Evolutionary conservation across 2,113 vertebrate genomes (phyloP).

Genomic region (Lasiurus cinereus): DNA sequence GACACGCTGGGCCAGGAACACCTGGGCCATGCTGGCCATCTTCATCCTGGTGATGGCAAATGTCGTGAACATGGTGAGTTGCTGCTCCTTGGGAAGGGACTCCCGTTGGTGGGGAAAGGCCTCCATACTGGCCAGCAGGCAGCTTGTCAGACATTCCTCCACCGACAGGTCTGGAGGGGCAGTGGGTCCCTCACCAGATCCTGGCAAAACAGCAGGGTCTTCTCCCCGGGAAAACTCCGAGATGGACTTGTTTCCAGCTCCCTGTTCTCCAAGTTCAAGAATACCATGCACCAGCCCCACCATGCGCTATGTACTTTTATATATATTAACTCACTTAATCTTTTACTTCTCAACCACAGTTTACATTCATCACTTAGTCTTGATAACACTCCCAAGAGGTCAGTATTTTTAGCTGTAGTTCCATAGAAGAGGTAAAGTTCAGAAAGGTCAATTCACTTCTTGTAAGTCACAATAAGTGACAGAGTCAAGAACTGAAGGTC

Average conservation of each 20-base stretch:
- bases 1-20: conserved; percentile 97
- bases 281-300: background rate
- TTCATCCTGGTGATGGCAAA: conserved; percentile 95
- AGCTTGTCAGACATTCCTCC: background rate
- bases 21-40: conserved; percentile 96
- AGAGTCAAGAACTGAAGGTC: background rate
- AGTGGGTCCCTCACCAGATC: background rate
- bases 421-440: background rate
- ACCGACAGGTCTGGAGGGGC: background rate
- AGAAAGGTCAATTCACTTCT: background rate
- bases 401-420: background rate
- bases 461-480: background rate
- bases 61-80: conserved; percentile 95
- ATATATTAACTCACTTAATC: background rate
- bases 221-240: background rate
- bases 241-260: background rate
- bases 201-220: background rate
- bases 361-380: background rate
- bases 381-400: background rate
- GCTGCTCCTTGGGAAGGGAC: background rate
- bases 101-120: background rate
- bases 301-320: background rate
- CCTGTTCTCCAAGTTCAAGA: background rate
- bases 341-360: background rate
- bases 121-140: background rate